Percentiles rank a stretch among this genome's conserved stretches.
Evolutionary conservation across 2,888 invertebrate species (phyloP).

Genomic region (Caenorhabditis afra): DNA sequence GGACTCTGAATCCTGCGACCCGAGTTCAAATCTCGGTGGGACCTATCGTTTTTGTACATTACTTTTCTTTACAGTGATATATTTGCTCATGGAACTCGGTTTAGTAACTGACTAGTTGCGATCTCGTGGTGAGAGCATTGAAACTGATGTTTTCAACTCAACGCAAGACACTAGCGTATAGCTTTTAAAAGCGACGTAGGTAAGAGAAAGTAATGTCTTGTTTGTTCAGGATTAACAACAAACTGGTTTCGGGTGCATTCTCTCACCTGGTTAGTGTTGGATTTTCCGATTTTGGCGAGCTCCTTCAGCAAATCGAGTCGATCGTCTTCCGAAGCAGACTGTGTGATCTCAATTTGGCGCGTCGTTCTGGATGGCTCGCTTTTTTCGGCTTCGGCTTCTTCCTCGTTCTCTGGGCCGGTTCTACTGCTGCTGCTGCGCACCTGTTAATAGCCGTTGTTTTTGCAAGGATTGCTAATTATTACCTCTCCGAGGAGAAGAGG

Average conservation of each 20-base stretch:
- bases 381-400: conserved; percentile 26
- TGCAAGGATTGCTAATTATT: conserved; percentile 30
- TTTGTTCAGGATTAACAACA: conserved; percentile 12
- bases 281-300: conserved; percentile 61
- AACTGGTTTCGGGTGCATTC: too few species aligned
- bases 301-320: conserved; percentile 64
- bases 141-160: too few species aligned
- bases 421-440: conserved; percentile 31
- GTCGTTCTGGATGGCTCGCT: conserved; percentile 45
- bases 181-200: too few species aligned
- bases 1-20: conserved; percentile 73
- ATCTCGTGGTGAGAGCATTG: too few species aligned
- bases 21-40: conserved; percentile 74
- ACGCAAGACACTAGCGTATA: too few species aligned
- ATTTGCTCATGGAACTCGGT: too few species aligned
- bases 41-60: conserved; percentile 59
- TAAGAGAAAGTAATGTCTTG: too few species aligned
- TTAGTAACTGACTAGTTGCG: too few species aligned
- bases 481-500: background rate
- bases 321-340: conserved; percentile 64
- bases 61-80: too few species aligned
- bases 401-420: background rate
- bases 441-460: conserved; percentile 51
- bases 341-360: conserved; percentile 60
- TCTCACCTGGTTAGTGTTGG: conserved; percentile 53